Evolutionary conservation across 2,797 vertebrate genomes (phyloP).

Genomic region (Rhinoraja longicauda): DNA sequence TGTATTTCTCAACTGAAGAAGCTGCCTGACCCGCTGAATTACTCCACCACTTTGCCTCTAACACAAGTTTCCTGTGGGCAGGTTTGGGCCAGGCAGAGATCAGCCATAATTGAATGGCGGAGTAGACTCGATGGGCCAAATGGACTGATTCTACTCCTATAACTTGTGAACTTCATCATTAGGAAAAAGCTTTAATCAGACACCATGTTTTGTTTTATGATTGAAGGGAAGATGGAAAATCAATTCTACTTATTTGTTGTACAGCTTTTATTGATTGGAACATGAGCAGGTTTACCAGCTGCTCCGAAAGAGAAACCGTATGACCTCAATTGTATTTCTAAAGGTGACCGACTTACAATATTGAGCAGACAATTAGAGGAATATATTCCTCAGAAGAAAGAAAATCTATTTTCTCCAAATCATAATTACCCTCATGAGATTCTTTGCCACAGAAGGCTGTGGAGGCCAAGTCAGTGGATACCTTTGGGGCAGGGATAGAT

Average conservation of each 20-base stretch:
- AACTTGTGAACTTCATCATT: not conserved
- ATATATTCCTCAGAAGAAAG: not conserved
- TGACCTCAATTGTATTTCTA: not conserved
- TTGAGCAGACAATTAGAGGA: not conserved
- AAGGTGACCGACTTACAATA: not conserved
- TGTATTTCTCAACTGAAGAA: too few relatives aligned
- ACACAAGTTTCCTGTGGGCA: too few relatives aligned
- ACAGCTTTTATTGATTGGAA: not conserved
- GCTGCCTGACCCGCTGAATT: too few relatives aligned
- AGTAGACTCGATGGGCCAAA: too few relatives aligned
- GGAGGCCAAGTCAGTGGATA: too few relatives aligned
- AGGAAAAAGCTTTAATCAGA: not conserved
- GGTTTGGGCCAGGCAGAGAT: too few relatives aligned
- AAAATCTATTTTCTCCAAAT: not conserved
- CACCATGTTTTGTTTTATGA: not conserved
- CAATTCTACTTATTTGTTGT: not conserved
- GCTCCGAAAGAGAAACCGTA: not conserved
- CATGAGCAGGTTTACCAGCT: not conserved
- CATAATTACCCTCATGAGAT: not conserved
- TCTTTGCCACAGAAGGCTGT: too few relatives aligned
- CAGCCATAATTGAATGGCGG: too few relatives aligned
- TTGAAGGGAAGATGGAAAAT: not conserved
- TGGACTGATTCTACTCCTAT: too few relatives aligned
- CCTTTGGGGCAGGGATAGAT: too few relatives aligned
- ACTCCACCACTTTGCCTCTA: too few relatives aligned